These are phyloP conservation scores for Caenorhabditis becei DNA, from an alignment of 2,888 invertebrate genomes.

Conservation along the genomic window DNA sequence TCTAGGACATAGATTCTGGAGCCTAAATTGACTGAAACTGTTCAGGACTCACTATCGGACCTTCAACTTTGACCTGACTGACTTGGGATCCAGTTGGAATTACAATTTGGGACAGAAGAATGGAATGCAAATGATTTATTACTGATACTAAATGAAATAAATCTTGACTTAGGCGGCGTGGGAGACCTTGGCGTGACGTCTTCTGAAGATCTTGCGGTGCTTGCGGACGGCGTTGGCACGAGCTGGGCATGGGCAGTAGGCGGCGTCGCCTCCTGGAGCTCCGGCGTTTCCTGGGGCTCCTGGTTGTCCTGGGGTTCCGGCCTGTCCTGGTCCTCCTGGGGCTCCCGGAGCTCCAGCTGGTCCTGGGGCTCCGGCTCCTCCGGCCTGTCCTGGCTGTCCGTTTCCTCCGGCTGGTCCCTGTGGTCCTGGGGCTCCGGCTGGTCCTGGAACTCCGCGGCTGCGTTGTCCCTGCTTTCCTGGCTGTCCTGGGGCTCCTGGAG, in stretches of 20 bases:
- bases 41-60: no score
- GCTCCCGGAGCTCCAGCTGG: conserved; percentile 46
- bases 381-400: conserved; percentile 62
- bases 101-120: neutral
- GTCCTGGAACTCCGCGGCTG: conserved; percentile 61
- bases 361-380: conserved; percentile 51
- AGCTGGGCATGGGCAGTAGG: conserved; percentile 44
- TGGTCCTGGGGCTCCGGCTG: conserved; percentile 63
- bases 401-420: conserved; percentile 65
- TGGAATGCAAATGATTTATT: neutral
- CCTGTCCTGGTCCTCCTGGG: conserved; percentile 48
- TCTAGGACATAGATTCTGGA: no score
- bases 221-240: conserved; percentile 38
- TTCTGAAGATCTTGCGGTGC: conserved; percentile 38
- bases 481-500: conserved; percentile 55
- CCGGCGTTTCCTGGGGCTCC: conserved; percentile 59
- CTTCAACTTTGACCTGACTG: no score
- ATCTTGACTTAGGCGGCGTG: neutral
- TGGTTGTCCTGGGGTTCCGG: conserved; percentile 45
- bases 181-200: conserved; percentile 34
- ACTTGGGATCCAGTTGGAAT: no score
- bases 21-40: no score
- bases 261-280: conserved; percentile 53
- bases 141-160: neutral
- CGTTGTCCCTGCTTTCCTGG: conserved; percentile 44